Conservation (phyloP, 2,113 vertebrate genomes). For the Hyla sarda region DNA sequence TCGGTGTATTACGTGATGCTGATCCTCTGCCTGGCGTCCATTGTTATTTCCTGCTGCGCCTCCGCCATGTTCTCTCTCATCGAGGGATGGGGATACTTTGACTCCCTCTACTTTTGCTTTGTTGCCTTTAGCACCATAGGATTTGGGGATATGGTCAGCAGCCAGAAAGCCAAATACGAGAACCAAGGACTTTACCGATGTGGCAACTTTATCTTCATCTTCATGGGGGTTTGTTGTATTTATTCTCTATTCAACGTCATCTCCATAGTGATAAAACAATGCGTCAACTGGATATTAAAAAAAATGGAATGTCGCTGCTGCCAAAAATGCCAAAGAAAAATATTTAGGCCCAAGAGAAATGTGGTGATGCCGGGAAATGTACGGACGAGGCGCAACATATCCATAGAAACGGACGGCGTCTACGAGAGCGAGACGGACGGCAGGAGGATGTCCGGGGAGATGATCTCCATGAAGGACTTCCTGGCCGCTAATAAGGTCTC, state of each 20-base stretch:
- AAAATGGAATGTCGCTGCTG: conserved; percentile 78
- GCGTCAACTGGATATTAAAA: conserved; percentile 92
- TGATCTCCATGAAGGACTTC: conserved; percentile 96
- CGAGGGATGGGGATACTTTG: conserved; percentile 94
- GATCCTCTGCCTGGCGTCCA: conserved; percentile 87
- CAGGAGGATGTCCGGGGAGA: conserved; percentile 90
- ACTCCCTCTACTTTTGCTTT: conserved; percentile 97
- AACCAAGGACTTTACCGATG: conserved; percentile 83
- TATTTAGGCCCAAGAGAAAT: conserved; percentile 79
- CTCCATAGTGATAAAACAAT: conserved; percentile 96
- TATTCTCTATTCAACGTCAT: conserved; percentile 98
- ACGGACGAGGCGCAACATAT: conserved; percentile 78
- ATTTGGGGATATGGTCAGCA: conserved; percentile 96
- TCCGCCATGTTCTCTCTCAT: conserved; percentile 89
- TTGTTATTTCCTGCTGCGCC: conserved; percentile 91
- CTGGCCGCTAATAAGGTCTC: conserved; percentile 91
- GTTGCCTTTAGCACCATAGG: conserved; percentile 98
- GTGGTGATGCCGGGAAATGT: conserved; percentile 84
- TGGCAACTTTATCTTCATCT: conserved; percentile 92
- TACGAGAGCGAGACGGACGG: conserved; percentile 89
- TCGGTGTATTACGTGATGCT: conserved; percentile 95
- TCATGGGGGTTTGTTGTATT: conserved; percentile 95
- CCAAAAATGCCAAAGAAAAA: conserved; percentile 76
- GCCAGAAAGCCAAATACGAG: conserved; percentile 85
- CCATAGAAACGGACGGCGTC: conserved; percentile 86